Percentiles rank a stretch among this genome's conserved stretches.
Conservation (phyloP, 1,140 invertebrate species). For the Teleopsis dalmanni region DNA sequence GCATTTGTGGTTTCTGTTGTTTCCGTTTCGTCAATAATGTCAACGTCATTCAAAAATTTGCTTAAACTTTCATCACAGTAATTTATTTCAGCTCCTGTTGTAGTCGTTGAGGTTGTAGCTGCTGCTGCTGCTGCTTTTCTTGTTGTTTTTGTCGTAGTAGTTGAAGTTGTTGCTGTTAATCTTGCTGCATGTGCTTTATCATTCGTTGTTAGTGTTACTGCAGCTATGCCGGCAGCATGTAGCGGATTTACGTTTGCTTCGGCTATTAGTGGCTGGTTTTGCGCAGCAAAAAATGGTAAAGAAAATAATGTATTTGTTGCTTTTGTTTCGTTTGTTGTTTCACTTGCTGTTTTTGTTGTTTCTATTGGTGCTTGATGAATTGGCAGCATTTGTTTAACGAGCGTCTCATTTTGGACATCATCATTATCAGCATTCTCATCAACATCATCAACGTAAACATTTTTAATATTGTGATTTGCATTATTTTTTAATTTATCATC, state of each 20-base stretch:
- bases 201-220: not conserved
- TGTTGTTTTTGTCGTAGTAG: not conserved
- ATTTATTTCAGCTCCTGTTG: not conserved
- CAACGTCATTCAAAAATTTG: slow-evolving; percentile 14
- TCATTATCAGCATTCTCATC: no score
- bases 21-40: slow-evolving; percentile 8
- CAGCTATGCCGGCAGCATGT: not conserved
- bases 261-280: not conserved
- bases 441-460: no score
- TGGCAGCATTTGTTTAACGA: no score
- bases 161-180: no score
- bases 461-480: no score
- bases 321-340: not conserved
- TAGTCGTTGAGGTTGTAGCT: not conserved
- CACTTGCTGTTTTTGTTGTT: not conserved
- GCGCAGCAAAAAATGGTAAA: not conserved
- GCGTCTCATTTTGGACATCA: no score
- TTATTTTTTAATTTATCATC: not conserved
- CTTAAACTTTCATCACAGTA: slow-evolving; percentile 6
- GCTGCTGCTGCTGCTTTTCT: not conserved
- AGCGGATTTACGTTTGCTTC: not conserved
- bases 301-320: not conserved
- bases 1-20: not conserved
- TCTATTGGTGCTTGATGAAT: not conserved
- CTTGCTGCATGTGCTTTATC: not conserved